Percentiles rank a stretch among this genome's conserved stretches.
These are phyloP conservation scores for Coenonympha arcania DNA, from an alignment of 2,888 invertebrate species.

Conservation along the genomic window DNA sequence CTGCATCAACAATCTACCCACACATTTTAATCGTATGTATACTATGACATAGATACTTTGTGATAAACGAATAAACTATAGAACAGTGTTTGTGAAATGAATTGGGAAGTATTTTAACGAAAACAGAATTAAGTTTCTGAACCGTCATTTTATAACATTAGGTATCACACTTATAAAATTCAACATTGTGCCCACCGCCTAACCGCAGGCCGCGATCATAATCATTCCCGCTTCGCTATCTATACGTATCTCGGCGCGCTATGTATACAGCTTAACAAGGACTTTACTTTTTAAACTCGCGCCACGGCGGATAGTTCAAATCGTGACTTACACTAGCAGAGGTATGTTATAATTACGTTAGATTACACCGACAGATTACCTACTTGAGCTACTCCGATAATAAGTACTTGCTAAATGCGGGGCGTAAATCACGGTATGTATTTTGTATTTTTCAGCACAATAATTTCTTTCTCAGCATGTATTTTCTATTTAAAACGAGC, in stretches of 20 bases:
- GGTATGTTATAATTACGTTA: slow-evolving; percentile 69
- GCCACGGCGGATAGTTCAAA: slow-evolving; percentile 55
- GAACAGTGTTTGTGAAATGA: too few relatives aligned
- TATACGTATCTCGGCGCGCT: slow-evolving; percentile 39
- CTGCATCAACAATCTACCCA: too few relatives aligned
- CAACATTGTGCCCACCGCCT: slow-evolving; percentile 40
- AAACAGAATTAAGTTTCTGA: too few relatives aligned
- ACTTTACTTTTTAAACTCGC: slow-evolving; percentile 51
- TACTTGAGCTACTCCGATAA: slow-evolving; percentile 55
- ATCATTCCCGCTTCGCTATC: slow-evolving; percentile 54
- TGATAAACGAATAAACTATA: too few relatives aligned
- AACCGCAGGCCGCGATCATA: slow-evolving; percentile 49
- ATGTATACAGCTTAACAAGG: slow-evolving; percentile 35
- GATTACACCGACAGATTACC: slow-evolving; percentile 49
- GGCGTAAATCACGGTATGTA: slow-evolving; percentile 29
- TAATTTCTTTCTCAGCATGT: too few relatives aligned
- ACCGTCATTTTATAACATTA: too few relatives aligned
- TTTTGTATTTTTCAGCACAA: background rate
- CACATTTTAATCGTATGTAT: too few relatives aligned
- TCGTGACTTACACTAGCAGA: slow-evolving; percentile 66
- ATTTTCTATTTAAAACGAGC: too few relatives aligned
- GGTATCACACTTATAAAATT: too few relatives aligned
- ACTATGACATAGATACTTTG: too few relatives aligned
- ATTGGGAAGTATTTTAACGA: too few relatives aligned
- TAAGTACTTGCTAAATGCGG: slow-evolving; percentile 40